Evolutionary conservation across 1,140 invertebrate genomes (phyloP).

Genomic region (Ips typographus): DNA sequence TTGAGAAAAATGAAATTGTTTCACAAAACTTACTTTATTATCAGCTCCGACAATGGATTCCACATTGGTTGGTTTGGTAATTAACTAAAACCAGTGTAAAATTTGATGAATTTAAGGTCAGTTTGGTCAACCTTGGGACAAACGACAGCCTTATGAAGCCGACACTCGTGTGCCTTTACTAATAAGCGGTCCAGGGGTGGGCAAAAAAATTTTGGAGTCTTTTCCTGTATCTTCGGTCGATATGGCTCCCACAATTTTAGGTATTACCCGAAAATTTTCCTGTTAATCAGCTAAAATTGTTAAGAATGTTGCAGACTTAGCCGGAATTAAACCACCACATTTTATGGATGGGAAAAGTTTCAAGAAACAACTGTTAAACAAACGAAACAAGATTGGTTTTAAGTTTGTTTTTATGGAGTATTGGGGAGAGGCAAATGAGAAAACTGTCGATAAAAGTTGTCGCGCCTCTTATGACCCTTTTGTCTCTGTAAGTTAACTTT

Average conservation of each 20-base stretch:
- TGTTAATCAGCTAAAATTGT: neutral
- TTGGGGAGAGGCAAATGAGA: constrained; percentile 65
- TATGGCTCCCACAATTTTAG: constrained; percentile 58
- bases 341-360: constrained; percentile 69
- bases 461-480: constrained; percentile 58
- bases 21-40: constrained; percentile 78
- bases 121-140: constrained; percentile 83
- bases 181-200: constrained; percentile 72
- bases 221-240: constrained; percentile 75
- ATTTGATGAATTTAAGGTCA: constrained; percentile 59
- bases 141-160: constrained; percentile 85
- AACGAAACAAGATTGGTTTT: constrained; percentile 18
- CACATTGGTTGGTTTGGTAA: constrained; percentile 67
- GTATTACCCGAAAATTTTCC: neutral
- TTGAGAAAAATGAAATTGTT: constrained; percentile 60
- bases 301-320: constrained; percentile 58
- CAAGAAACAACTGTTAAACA: constrained; percentile 45
- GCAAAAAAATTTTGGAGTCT: constrained; percentile 51
- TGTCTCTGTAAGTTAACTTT: constrained; percentile 57
- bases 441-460: constrained; percentile 57
- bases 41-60: constrained; percentile 87
- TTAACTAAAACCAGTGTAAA: neutral
- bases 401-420: constrained; percentile 71
- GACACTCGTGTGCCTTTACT: constrained; percentile 82
- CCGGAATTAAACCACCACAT: constrained; percentile 55